Evolutionary conservation across 2,888 invertebrate species (phyloP), one percentile per base, ranked within the genome.

Genomic region (Saturnia japonica): DNA sequence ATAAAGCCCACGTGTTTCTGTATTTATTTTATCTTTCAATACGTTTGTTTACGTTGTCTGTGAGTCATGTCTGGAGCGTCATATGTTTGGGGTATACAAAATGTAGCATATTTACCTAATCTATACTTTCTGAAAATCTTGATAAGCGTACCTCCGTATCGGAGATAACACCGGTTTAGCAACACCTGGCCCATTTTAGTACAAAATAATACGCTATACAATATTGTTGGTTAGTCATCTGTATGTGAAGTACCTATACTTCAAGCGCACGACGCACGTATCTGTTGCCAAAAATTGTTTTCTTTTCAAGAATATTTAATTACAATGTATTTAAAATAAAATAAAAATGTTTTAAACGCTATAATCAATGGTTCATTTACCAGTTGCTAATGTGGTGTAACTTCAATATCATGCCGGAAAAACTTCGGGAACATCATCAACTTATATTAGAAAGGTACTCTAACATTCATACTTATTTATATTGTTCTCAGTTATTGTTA

Each of bases 181-280:
- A 85, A 89, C 90, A 90, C 84, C 78, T 82, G 57, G 81, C 88
- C 92, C 87, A 90, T 84, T 87, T 91, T 84, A 81, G 76, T 83
- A 83, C 76, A 80, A 83, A 85, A 85, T n/a, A n/a, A n/a, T n/a
- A n/a, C n/a, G n/a, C n/a, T n/a, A 34, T 34, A 85, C 86, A 83
- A 86, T 86, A 84, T 86, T 86, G 82, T 77, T 78, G 77, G 80
- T 81, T 85, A 88, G 85, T 87, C 86, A 88, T 86, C 83, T 80
- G 81, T 80, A 80, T 80, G 78, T 77, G 77, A 81, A 80, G 76
- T 81, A n/a, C n/a, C n/a, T n/a, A 80, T 80, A 81, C 78, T 80
- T 79, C 76, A 81, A 77, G 75, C 80, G 76, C 78, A 76, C 75
- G 25, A 1, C 57, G 25, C 6, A 60, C 25, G 75, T 73, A 77